phyloP scores from a whole-genome alignment of 2,888 invertebrate species.

The Hymenopus coronatus region DNA sequence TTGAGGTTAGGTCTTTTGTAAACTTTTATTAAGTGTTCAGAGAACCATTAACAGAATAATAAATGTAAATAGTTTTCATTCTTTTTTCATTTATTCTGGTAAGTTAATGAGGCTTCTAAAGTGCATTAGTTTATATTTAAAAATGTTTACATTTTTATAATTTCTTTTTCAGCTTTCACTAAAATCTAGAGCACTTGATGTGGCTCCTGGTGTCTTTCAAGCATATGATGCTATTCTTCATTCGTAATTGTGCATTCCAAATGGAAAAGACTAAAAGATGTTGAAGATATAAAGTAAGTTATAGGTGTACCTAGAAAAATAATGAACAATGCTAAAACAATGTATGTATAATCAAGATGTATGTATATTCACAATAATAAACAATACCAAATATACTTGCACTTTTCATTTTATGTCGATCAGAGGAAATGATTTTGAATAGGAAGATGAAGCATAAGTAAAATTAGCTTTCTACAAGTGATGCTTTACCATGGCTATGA shows the following conservation, averaged over 20 bases:
- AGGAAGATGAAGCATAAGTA: too few species aligned
- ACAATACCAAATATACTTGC: not conserved
- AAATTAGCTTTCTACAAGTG: too few species aligned
- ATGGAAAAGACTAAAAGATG: not conserved
- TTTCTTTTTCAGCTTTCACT: slow-evolving; percentile 62
- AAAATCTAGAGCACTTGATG: slow-evolving; percentile 91
- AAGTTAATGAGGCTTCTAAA: too few species aligned
- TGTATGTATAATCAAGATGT: not conserved
- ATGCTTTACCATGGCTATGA: too few species aligned
- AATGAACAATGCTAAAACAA: not conserved
- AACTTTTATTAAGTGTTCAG: too few species aligned
- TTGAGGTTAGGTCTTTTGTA: too few species aligned
- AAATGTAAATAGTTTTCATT: too few species aligned
- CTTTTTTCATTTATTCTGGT: too few species aligned
- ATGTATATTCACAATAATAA: not conserved
- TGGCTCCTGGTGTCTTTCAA: slow-evolving; percentile 86
- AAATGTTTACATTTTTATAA: not conserved
- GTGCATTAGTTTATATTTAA: too few species aligned
- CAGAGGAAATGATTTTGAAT: too few species aligned
- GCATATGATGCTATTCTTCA: slow-evolving; percentile 83
- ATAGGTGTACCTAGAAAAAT: not conserved
- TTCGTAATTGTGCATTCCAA: slow-evolving; percentile 42
- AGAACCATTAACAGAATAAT: too few species aligned
- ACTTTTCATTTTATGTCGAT: too few species aligned
- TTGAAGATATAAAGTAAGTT: not conserved